Evolutionary conservation across 2,888 invertebrate species (phyloP).

Genomic region (Hemaris fuciformis): DNA sequence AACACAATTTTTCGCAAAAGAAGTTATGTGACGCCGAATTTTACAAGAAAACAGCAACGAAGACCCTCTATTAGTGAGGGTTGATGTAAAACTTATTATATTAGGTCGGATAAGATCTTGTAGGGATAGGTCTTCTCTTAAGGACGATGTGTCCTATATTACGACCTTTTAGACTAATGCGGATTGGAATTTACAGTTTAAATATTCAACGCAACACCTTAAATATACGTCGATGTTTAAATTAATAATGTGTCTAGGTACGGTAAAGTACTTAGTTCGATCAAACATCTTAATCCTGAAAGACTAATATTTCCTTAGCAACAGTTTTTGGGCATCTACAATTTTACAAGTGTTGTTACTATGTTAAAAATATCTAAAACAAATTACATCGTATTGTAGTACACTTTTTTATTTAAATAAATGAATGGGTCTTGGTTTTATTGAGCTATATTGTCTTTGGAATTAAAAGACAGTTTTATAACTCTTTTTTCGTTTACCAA

Average conservation of each 20-base stretch:
- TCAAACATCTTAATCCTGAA: too few species aligned
- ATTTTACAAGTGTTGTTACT: too few species aligned
- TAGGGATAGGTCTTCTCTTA: neutral
- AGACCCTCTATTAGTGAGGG: neutral
- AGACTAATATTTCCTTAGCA: too few species aligned
- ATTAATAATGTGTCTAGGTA: neutral
- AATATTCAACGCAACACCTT: neutral
- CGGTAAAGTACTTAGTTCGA: too few species aligned
- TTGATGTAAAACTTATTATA: neutral
- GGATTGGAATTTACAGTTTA: neutral
- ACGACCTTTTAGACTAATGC: neutral
- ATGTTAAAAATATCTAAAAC: too few species aligned
- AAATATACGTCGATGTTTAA: neutral
- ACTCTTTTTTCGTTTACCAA: too few species aligned
- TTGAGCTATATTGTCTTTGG: too few species aligned
- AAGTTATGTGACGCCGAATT: neutral
- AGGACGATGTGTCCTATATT: neutral
- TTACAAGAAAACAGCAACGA: neutral
- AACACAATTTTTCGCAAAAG: neutral
- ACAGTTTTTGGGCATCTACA: too few species aligned
- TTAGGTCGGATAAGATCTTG: neutral
- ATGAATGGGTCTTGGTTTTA: too few species aligned
- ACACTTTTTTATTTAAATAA: too few species aligned
- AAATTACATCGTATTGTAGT: too few species aligned
- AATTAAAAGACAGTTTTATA: too few species aligned